Conservation (phyloP, 2,888 invertebrate species). For the Drosophila longiperda region DNA sequence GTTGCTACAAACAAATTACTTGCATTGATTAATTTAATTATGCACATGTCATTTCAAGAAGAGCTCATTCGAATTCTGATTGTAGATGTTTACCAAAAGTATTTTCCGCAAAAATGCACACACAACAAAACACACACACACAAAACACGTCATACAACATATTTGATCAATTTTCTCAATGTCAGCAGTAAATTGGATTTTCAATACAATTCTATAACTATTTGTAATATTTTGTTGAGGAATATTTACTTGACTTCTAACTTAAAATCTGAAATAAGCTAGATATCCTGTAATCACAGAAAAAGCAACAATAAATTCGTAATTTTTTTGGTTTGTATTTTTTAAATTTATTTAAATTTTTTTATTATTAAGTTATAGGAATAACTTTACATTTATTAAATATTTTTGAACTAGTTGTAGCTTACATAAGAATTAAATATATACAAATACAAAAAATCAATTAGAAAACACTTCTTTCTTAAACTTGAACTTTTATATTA, state of each 20-base stretch:
- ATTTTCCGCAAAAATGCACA: conserved; percentile 31
- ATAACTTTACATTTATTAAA: background rate
- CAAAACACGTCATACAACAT: background rate
- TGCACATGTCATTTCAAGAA: conserved; percentile 1
- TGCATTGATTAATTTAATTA: conserved; percentile 2
- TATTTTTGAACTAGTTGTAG: background rate
- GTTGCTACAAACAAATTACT: background rate
- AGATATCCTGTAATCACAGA: conserved; percentile 6
- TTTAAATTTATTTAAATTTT: background rate
- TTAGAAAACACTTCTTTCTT: background rate
- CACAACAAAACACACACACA: background rate
- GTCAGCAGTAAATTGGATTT: conserved; percentile 10
- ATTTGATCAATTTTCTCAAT: conserved; percentile 1
- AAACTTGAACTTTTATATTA: background rate
- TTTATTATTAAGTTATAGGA: background rate
- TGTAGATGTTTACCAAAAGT: conserved; percentile 4
- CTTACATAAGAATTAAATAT: background rate
- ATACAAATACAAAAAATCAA: background rate
- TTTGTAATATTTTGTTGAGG: conserved; percentile 1
- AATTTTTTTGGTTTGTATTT: accelerated
- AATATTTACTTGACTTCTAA: background rate
- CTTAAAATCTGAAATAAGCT: background rate
- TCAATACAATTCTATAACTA: conserved; percentile 29
- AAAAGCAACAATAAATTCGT: background rate
- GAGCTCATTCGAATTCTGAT: conserved; percentile 5